These are phyloP conservation scores for Amblyopsis hoosieri DNA, from an alignment of 2,797 vertebrate genomes.

Conservation along the genomic window DNA sequence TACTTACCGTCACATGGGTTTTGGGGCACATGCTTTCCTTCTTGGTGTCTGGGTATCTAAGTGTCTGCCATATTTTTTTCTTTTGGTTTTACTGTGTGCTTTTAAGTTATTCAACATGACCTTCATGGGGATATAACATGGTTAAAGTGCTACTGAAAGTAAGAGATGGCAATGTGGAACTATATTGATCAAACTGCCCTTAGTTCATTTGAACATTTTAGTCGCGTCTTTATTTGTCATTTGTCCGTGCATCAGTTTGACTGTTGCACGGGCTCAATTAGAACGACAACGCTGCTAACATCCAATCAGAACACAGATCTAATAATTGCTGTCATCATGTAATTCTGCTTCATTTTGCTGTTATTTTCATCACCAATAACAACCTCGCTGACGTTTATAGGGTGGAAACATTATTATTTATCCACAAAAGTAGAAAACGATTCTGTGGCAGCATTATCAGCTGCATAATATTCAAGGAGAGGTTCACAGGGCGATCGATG, in stretches of 20 bases:
- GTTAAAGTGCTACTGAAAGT: neutral
- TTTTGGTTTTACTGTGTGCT: constrained; percentile 24
- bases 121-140: constrained; percentile 60
- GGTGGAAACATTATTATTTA: constrained; percentile 42
- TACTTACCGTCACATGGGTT: constrained; percentile 62
- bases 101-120: constrained; percentile 36
- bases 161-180: neutral
- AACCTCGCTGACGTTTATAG: neutral
- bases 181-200: neutral
- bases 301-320: neutral
- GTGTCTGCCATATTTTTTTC: constrained; percentile 12
- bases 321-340: no score
- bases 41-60: constrained; percentile 46
- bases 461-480: constrained; percentile 69
- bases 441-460: constrained; percentile 60
- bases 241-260: constrained; percentile 2
- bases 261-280: neutral
- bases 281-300: no score
- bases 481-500: constrained; percentile 70
- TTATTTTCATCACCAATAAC: neutral
- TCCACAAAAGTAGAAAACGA: constrained; percentile 53
- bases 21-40: constrained; percentile 18
- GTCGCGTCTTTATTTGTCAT: neutral
- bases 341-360: no score
- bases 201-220: neutral